Percentiles rank a stretch among this genome's conserved stretches.
These are phyloP conservation scores for Dinocampus coccinellae DNA, from an alignment of 2,888 invertebrate genomes.

Conservation along the genomic window DNA sequence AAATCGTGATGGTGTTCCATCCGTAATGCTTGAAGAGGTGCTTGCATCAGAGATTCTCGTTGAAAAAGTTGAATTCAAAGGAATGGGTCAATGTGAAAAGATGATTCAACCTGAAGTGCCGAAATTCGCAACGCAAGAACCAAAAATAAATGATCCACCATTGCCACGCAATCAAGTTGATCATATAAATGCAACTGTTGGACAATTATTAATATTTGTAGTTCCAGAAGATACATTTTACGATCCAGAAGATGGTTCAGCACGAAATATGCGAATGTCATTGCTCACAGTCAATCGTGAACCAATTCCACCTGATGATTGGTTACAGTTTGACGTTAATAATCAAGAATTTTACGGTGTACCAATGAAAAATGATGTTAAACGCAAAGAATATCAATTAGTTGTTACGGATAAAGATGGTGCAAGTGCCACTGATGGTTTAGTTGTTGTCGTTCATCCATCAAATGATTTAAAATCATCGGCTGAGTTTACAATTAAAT, in stretches of 20 bases:
- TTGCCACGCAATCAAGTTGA: slow-evolving; percentile 88
- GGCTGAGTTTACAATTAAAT: slow-evolving; percentile 85
- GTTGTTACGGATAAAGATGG: slow-evolving; percentile 69
- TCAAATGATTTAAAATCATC: slow-evolving; percentile 77
- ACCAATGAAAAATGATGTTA: slow-evolving; percentile 80
- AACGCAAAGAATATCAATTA: slow-evolving; percentile 82
- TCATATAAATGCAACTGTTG: slow-evolving; percentile 84
- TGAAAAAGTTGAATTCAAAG: slow-evolving; percentile 76
- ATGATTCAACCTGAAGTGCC: slow-evolving; percentile 64
- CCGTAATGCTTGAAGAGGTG: slow-evolving; percentile 73
- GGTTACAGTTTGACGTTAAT: slow-evolving; percentile 90
- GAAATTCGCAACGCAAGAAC: slow-evolving; percentile 69
- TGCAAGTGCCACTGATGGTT: slow-evolving; percentile 81
- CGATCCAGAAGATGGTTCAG: slow-evolving; percentile 87
- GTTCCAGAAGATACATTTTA: slow-evolving; percentile 92
- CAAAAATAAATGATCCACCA: slow-evolving; percentile 79
- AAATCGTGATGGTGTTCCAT: slow-evolving; percentile 75
- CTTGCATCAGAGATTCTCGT: slow-evolving; percentile 78
- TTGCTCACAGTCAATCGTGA: slow-evolving; percentile 81
- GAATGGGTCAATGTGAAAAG: slow-evolving; percentile 78
- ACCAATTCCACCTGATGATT: slow-evolving; percentile 77
- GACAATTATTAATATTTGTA: slow-evolving; percentile 83
- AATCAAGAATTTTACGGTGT: slow-evolving; percentile 93
- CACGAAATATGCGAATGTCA: slow-evolving; percentile 79
- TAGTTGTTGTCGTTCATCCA: slow-evolving; percentile 81